Base-by-base conservation (phyloP, 2,888 invertebrate species). In the Atherix ibis region DNA sequence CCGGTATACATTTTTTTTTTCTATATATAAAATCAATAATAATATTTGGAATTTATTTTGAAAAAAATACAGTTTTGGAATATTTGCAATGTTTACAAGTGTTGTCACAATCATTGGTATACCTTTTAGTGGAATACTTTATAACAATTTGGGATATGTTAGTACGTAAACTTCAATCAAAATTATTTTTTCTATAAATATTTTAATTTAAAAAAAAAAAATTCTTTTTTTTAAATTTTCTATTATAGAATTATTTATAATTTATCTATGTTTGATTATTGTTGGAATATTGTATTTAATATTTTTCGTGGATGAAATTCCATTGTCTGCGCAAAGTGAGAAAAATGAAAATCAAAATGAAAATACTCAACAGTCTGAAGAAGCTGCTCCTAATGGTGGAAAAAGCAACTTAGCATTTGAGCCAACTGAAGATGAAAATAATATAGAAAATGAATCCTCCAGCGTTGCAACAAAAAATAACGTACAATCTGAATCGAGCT, bases 71-170 rank as follows among this genome's bases (percentile, higher is more conserved):
- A 53, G 54, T 18, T 62, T 58, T 43, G 61, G 61, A 4, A 57
- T 59, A 25, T 60, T 61, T 38, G 55, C 56, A 6, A 55, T 58
- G 51, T 57, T 57, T 31, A 40, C 54, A 0, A 56, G 51, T 0
- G 51, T 53, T 2, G 46, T 55, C 14, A 56, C 56, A 0, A 52
- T 59, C n/a, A 42, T 57, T 13, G 56, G 56, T 1, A 43, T 52
- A 17, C 55, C 56, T 1, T 41, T 55, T 4, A 55, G 56, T 45
- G 61, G 61, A 33, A 41, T 47, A 2, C 41, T 61, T 4, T 53
- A 52, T 19, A 46, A 47, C 5, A 42, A 48, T 4, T 38, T 62
- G 12, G 58, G 61, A 24, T 62, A 62, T 34, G 48, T 49, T 14
- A 45, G 61, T 59, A 38, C 45, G 54, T 48, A 28, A 17, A n/a